Base-by-base conservation (phyloP, 2,888 invertebrate genomes). In the Stictocephala bisonia region DNA sequence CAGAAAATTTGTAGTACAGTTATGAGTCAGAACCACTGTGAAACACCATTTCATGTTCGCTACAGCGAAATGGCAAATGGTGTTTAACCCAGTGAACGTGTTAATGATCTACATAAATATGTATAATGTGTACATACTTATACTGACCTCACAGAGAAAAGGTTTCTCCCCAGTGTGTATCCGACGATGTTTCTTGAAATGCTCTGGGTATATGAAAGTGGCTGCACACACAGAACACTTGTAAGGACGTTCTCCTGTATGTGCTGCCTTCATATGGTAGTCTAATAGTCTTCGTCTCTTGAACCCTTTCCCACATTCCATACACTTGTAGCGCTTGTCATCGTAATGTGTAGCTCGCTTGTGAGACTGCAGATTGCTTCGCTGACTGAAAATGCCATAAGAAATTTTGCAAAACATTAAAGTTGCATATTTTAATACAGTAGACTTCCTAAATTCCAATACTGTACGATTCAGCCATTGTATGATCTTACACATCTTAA, bases 151-250 rank as follows among this genome's bases (percentile, higher is more conserved):
- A 76, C 94, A 94, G 0, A 87, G 84, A 78, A 88, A 94, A 0
- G 93, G 92, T 74, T 92, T 90, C 73, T 90, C 90, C 0, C 93
- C 93, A 15, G 91, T 91, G 81, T 94, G 94, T 80, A 93, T 92
- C 0, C 91, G 85, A 74, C 90, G 84, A 80, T 95, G 94, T 77
- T 93, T 93, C 84, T 93, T 93, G 81, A 90, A 92, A 80, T 93
- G 93, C 80, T 93, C 93, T 0, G 93, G 92, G 82, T 93, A 93
- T 35, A 93, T 92, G 83, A 95, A 94, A 0, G 91, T 90, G 0
- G 93, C 90, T n/a, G 86, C 85, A 79, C 94, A 95, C 0, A 90
- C 84, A 0, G 86, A 86, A 81, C 94, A 94, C 80, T 90, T 88
- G 73, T 90, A 89, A 0, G 94, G 93, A 0, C 94, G 86, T 83